A percentile compares a stretch with the other conserved stretches of the same genome.
These are phyloP conservation scores for Odocoileus hemionus DNA, from an alignment of 2,113 vertebrate species.

Conservation along the genomic window DNA sequence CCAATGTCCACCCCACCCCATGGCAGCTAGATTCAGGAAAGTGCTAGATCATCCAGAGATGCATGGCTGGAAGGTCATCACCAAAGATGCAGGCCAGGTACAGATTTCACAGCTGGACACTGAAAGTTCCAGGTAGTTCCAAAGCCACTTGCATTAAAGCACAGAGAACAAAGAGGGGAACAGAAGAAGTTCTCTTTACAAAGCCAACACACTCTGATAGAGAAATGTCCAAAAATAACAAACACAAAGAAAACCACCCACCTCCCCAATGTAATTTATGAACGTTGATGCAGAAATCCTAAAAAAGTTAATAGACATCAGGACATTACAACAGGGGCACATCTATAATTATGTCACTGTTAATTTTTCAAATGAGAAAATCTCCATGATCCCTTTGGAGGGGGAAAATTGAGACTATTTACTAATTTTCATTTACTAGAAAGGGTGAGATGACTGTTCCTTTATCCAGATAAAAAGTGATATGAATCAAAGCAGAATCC, in stretches of 20 bases:
- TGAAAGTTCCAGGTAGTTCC: neutral
- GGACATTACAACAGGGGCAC: neutral
- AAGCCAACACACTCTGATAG: neutral
- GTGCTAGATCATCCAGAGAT: neutral
- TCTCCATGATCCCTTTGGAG: neutral
- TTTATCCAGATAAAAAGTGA: neutral
- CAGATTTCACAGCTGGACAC: neutral
- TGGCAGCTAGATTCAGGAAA: neutral
- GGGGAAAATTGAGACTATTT: neutral
- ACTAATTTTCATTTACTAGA: neutral
- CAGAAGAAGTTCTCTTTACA: neutral
- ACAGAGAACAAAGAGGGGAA: neutral
- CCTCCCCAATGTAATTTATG: neutral
- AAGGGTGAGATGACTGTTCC: neutral
- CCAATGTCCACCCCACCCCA: no score
- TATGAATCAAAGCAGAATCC: neutral
- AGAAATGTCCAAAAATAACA: neutral
- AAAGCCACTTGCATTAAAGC: neutral
- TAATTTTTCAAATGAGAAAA: neutral
- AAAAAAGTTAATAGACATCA: neutral
- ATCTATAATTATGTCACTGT: neutral
- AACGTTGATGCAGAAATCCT: neutral
- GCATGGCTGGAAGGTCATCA: neutral
- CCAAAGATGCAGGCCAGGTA: neutral
- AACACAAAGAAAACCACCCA: neutral